Base-by-base conservation (phyloP, 2,113 vertebrate species). In the Chinchilla lanigera region DNA sequence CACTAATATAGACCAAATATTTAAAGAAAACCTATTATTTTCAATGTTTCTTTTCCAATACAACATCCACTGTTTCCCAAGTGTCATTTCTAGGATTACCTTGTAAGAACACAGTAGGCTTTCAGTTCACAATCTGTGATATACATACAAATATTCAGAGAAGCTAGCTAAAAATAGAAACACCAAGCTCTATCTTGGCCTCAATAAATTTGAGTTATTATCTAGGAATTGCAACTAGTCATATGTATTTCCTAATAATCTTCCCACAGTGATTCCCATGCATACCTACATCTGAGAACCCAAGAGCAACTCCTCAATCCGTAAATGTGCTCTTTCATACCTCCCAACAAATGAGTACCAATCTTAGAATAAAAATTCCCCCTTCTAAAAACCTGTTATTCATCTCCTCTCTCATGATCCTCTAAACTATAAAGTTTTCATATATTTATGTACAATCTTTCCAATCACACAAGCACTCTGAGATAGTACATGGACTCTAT, bases 101-200 rank as follows among this genome's bases (percentile, higher is more conserved):
- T 54, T 78, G 56, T 77, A 20, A 90, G 87, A 93, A 96, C 75
- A 91, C 5, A 58, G 28, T 13, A 28, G 22, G 50, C 44, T 84
- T 78, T 95, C 50, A 84, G 47, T 86, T 95, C 38, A 78, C 56
- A 85, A 93, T 87, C 61, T 90, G 2, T 44, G 38, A 86, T 28
- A 52, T 24, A 71, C 2, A 22, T 35, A 80, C 75, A 38, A 96
- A 82, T 73, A 38, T 67, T 80, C 63, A 56, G n/a, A 35, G 4
- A 89, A 84, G 19, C 30, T 63, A 91, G 56, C 58, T 93, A 60
- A 89, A 85, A 95, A 77, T 0, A 93, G 19, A 96, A 93, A 95
- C 63, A 26, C 24, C 54, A 92, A 86, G 38, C 75, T 95, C 54
- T n/a, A 86, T 16, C n/a, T 63, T 52, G 85, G 56, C 94, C 0